These are phyloP conservation scores for Cherax quadricarinatus DNA, from an alignment of 1,140 invertebrate genomes.

Conservation along the genomic window DNA sequence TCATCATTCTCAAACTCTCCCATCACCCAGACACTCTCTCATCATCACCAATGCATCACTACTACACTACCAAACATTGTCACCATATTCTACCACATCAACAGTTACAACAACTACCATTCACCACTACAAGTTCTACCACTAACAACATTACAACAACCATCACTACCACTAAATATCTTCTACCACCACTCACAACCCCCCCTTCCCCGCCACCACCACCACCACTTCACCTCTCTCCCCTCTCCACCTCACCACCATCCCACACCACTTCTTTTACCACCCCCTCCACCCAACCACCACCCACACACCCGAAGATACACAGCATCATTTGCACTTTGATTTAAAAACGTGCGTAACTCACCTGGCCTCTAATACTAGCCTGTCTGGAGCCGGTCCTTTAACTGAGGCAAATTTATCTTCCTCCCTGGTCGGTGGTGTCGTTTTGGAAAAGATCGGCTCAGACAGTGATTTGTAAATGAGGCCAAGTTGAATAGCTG, in stretches of 20 bases:
- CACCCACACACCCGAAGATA: not conserved
- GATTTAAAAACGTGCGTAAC: conserved; percentile 58
- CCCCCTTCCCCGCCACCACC: not conserved
- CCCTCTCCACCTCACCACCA: not conserved
- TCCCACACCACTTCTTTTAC: not conserved
- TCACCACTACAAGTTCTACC: no score
- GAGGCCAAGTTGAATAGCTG: not conserved
- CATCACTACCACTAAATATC: no score
- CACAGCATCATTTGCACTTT: conserved; percentile 60
- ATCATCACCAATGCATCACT: no score
- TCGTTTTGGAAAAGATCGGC: conserved; percentile 33
- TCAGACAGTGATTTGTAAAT: conserved; percentile 40
- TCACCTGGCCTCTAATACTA: conserved; percentile 40
- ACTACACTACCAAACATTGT: no score
- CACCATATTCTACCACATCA: no score
- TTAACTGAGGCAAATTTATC: conserved; percentile 34
- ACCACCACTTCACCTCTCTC: not conserved
- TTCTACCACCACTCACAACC: not conserved
- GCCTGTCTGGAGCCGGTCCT: conserved; percentile 38
- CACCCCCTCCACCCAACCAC: not conserved
- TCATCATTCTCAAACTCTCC: no score
- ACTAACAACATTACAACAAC: no score
- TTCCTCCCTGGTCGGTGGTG: conserved; percentile 16
- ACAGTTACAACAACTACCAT: no score
- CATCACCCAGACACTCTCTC: no score